These are phyloP conservation scores for Raja brachyura DNA, from an alignment of 2,113 vertebrate species.

Conservation along the genomic window DNA sequence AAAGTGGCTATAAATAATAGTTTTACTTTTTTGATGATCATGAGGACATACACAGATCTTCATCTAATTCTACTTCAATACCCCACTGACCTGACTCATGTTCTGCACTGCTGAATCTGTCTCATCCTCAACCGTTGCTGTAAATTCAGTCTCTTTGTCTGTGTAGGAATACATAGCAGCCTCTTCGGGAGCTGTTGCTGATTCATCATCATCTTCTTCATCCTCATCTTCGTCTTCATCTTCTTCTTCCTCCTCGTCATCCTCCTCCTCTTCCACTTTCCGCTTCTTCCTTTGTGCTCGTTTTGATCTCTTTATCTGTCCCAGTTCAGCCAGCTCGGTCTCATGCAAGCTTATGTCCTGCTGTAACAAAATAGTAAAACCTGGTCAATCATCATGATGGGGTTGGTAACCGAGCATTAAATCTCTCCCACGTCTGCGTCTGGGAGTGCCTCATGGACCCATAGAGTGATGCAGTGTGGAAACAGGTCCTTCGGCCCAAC, in stretches of 20 bases:
- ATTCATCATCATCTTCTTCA: conserved; percentile 49
- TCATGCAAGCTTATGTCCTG: conserved; percentile 75
- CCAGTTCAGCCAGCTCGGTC: conserved; percentile 61
- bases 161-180: conserved; percentile 66
- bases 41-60: neutral
- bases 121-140: conserved; percentile 73
- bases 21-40: neutral
- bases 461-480: too few species aligned
- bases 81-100: conserved; percentile 77
- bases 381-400: neutral
- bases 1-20: neutral
- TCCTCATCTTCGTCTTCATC: conserved; percentile 55
- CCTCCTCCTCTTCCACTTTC: conserved; percentile 55
- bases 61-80: too few species aligned
- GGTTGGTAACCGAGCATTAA: too few species aligned
- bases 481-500: too few species aligned
- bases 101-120: conserved; percentile 92
- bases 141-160: conserved; percentile 61
- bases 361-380: conserved; percentile 48
- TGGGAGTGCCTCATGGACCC: neutral
- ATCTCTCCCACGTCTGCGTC: neutral
- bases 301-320: conserved; percentile 56
- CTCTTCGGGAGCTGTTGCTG: conserved; percentile 66
- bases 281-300: conserved; percentile 65
- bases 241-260: conserved; percentile 55